phyloP scores from a whole-genome alignment of 2,797 vertebrate species.

The Rallus crepitans region DNA sequence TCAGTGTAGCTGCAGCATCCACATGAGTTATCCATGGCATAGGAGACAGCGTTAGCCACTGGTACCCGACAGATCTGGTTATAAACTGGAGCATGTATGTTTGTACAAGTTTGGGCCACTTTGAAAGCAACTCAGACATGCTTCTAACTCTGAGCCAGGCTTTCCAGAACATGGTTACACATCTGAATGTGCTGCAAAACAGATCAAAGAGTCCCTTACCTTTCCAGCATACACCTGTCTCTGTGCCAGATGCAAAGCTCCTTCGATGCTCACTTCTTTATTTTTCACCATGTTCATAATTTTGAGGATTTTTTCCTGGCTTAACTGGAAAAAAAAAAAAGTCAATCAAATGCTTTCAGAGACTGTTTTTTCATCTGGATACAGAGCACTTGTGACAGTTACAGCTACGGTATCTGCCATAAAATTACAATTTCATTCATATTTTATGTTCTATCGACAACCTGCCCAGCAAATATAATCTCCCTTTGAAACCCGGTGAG shows the following conservation, averaged over 20 bases:
- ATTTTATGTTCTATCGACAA: conserved; percentile 25
- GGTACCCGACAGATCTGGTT: accelerated
- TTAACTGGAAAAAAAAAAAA: conserved; percentile 72
- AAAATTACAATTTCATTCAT: conserved; percentile 31
- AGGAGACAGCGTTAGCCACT: neutral
- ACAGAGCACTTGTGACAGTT: neutral
- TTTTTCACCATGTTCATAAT: conserved; percentile 85
- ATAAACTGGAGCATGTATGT: neutral
- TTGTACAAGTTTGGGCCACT: neutral
- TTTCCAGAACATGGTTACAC: neutral
- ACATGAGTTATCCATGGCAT: accelerated
- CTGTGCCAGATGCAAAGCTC: conserved; percentile 79
- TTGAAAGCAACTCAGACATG: neutral
- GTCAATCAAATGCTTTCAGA: neutral
- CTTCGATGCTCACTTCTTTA: conserved; percentile 82
- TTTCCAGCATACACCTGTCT: conserved; percentile 17
- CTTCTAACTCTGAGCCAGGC: neutral
- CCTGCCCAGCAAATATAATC: conserved; percentile 21
- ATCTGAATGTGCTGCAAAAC: neutral
- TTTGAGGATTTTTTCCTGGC: conserved; percentile 85
- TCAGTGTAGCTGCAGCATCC: neutral
- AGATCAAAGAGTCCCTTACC: conserved; percentile 46
- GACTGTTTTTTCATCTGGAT: neutral
- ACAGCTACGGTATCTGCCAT: neutral
- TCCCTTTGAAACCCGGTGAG: conserved; percentile 38